A percentile compares a stretch with the other conserved stretches of the same genome.
These are phyloP conservation scores for Pantala flavescens DNA, from an alignment of 1,140 invertebrate species.

Conservation along the genomic window DNA sequence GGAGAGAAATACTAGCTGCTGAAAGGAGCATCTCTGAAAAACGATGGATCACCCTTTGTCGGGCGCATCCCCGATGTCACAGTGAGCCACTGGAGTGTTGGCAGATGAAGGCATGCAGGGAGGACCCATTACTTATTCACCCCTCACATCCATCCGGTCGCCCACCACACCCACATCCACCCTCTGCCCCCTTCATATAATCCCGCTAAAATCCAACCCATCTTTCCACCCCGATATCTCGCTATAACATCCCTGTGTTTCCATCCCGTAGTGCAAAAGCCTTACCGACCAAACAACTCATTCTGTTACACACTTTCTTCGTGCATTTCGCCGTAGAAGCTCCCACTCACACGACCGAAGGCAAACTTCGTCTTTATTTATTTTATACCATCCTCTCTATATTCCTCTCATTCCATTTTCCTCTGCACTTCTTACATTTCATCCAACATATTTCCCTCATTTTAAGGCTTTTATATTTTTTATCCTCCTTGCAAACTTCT, in stretches of 20 bases:
- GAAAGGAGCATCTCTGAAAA: background rate
- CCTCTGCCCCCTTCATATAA: background rate
- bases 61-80: background rate
- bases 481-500: too few relatives aligned
- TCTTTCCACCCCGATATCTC: background rate
- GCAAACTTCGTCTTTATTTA: too few relatives aligned
- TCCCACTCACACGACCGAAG: too few relatives aligned
- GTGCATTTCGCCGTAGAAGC: too few relatives aligned
- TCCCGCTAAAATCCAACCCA: background rate
- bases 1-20: too few relatives aligned
- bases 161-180: background rate
- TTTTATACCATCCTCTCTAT: too few relatives aligned
- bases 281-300: too few relatives aligned
- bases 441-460: too few relatives aligned
- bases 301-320: too few relatives aligned
- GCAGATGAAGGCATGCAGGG: background rate
- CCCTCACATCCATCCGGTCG: background rate
- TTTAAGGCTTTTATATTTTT: too few relatives aligned
- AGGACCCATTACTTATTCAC: conserved; percentile 6
- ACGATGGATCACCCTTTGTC: conserved; percentile 4
- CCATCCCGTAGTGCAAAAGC: background rate
- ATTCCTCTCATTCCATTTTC: too few relatives aligned
- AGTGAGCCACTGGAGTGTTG: background rate
- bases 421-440: too few relatives aligned
- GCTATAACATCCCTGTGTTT: background rate